Evolutionary conservation across 2,113 vertebrate species (phyloP).

Genomic region (Thymallus thymallus): DNA sequence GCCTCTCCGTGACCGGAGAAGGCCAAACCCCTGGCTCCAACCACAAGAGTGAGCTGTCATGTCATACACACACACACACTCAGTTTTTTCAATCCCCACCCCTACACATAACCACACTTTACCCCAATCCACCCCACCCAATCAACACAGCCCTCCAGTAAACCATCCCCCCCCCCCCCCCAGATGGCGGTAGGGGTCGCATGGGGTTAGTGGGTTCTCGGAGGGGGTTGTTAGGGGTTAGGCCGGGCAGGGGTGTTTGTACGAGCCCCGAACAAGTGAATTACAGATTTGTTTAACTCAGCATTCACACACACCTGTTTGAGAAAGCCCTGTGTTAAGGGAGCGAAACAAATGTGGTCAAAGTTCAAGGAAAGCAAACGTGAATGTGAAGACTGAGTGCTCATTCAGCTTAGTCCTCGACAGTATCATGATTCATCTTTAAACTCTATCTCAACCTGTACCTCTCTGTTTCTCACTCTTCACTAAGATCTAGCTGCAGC

Average conservation of each 20-base stretch:
- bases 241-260: conserved; percentile 59
- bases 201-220: conserved; percentile 38
- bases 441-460: neutral
- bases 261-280: no score
- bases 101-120: neutral
- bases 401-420: neutral
- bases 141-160: conserved; percentile 52
- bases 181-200: conserved; percentile 70
- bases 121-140: conserved; percentile 31
- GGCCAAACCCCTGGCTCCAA: conserved; percentile 17
- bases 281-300: neutral
- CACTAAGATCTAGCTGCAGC: neutral
- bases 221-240: conserved; percentile 62
- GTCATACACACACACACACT: neutral
- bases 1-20: neutral
- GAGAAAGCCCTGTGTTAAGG: neutral
- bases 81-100: neutral
- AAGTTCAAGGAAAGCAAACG: neutral
- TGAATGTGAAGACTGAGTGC: neutral
- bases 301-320: neutral
- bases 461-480: neutral
- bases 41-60: neutral
- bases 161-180: conserved; percentile 29
- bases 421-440: neutral
- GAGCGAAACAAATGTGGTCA: no score